Base-by-base conservation (phyloP, 2,797 vertebrate genomes). In the Typhlichthys subterraneus region DNA sequence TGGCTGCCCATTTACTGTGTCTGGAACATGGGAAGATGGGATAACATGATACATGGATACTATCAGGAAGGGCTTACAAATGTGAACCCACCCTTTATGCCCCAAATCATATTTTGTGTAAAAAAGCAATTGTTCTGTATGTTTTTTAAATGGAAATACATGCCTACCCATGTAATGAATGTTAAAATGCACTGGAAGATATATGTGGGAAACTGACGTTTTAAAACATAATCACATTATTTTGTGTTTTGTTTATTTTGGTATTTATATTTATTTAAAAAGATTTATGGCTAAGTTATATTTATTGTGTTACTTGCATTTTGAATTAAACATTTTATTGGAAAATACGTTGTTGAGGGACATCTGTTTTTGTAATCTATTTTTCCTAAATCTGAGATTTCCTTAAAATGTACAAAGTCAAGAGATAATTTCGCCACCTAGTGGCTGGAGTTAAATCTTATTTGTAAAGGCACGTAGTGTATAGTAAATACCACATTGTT, bases 41-140 rank as follows among this genome's bases (percentile, higher is more conserved):
- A 42, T 42, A 42, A 8, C 38, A 8, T 10, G 29, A 17, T 1
- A 57, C 42, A 15, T 14, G 11, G 6, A 42, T 31, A 33, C 23
- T 33, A 61, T 65, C 45, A 59, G 45, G 23, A 29, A 42, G 9
- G 7, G 38, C 7, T 42, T 42, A 42, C 7, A 42, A 29, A 29
- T 29, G 23, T 10, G 23, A 67, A 65, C 51, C 63, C 68, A 71
- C 53, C 70, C 63, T 55, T 80, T 65, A 69, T 75, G 61, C 67
- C 70, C 68, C 59, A 51, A 63, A 62, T 66, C 66, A 79, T 82
- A 12, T 63, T 53, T 45, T 82, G 79, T 79, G 54, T 83, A 82
- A 89, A 81, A 91, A 88, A 86, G 76, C 83, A 86, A 85, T 73
- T 64, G 31, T 73, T 66, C 33, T 83, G 50, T 77, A 54, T 63